Evolutionary conservation across 2,113 vertebrate genomes (phyloP).

Genomic region (Chaenocephalus aceratus): DNA sequence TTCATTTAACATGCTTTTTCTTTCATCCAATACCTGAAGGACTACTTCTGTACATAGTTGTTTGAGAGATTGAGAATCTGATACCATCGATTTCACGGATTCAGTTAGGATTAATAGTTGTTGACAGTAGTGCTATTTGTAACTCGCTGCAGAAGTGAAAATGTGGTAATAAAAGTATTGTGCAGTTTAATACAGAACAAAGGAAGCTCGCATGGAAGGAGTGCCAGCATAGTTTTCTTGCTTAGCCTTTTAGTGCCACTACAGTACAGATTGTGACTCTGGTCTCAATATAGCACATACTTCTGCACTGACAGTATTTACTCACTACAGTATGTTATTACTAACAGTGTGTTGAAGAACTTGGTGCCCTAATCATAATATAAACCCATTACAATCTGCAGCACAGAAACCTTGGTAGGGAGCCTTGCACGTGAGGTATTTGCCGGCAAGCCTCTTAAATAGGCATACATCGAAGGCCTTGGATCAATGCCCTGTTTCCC

Average conservation of each 20-base stretch:
- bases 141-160: no score
- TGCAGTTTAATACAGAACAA: not conserved
- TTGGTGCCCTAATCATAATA: conserved; percentile 14
- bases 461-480: conserved; percentile 61
- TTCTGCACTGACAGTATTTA: conserved; percentile 34
- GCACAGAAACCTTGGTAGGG: conserved; percentile 7
- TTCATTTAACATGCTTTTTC: no score
- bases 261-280: not conserved
- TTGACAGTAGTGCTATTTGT: no score
- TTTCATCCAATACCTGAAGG: no score
- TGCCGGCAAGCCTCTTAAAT: conserved; percentile 40
- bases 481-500: conserved; percentile 68
- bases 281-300: not conserved
- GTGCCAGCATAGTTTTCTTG: not conserved
- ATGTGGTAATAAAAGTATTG: not conserved
- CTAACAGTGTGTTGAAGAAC: conserved; percentile 15
- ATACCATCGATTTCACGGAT: no score
- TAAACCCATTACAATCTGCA: conserved; percentile 32
- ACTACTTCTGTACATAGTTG: no score
- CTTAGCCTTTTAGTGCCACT: not conserved
- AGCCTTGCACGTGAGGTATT: conserved; percentile 56
- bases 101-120: no score
- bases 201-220: not conserved
- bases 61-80: no score
- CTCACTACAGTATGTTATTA: conserved; percentile 8